Conservation (phyloP, 92 coral and sea anemone genomes). For the Phymanthus crucifer region DNA sequence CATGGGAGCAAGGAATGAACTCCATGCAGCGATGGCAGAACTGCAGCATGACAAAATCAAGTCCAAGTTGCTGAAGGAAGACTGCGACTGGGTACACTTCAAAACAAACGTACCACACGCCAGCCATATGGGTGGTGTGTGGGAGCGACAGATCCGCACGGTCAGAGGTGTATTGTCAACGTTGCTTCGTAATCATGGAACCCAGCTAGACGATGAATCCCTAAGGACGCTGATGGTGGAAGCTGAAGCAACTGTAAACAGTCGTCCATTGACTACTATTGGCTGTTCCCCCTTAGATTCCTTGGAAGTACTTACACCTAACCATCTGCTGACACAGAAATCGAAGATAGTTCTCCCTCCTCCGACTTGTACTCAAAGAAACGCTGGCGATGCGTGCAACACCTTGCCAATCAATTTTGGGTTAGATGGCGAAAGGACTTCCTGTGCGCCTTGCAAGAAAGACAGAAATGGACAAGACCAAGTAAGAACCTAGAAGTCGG, state of each 20-base stretch:
- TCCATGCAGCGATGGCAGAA: not conserved
- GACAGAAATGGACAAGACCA: not conserved
- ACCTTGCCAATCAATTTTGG: not conserved
- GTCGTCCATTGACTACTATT: constrained; percentile 6
- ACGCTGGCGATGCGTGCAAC: not conserved
- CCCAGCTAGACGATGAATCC: constrained; percentile 9
- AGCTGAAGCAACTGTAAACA: not conserved
- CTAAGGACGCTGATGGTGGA: constrained; percentile 13
- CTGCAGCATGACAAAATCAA: not conserved
- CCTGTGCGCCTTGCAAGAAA: not conserved
- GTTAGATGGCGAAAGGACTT: constrained; percentile 4
- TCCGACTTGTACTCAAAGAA: constrained; percentile 1
- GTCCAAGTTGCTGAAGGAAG: not conserved
- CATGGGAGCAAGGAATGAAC: constrained; percentile 5
- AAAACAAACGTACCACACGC: not conserved
- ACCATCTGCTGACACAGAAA: constrained; percentile 1
- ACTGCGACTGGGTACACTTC: constrained; percentile 10
- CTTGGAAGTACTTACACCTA: constrained; percentile 3
- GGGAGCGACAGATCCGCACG: constrained; percentile 13
- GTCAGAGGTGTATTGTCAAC: not conserved
- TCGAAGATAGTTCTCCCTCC: constrained; percentile 5
- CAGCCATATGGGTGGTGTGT: too few species aligned
- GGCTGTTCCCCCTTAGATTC: not conserved
- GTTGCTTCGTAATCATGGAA: constrained; percentile 1
- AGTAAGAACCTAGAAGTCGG: constrained; percentile 2